Base-by-base conservation (phyloP, 30 jellyfish, hydroid and myxozoan genomes). In the Aurelia aurita region DNA sequence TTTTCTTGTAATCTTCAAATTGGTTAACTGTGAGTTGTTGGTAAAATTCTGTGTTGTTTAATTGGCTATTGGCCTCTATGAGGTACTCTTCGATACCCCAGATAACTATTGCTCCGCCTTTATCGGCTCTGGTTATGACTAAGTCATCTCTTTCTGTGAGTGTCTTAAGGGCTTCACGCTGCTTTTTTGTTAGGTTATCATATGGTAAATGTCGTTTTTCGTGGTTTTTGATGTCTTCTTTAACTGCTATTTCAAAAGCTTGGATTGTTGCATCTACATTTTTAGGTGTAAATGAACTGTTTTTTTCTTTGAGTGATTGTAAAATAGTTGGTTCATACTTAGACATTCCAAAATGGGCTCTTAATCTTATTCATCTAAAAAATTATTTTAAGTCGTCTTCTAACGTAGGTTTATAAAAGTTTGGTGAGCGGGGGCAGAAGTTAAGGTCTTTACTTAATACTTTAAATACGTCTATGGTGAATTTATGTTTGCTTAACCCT, bases 381-480 rank as follows among this genome's bases (percentile, higher is more conserved):
- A n/a, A n/a, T n/a, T n/a, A n/a, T n/a, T n/a, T n/a, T n/a, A n/a
- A n/a, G n/a, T n/a, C n/a, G n/a, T 34, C 25, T 75, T 75, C 60
- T 29, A 58, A 46, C 8, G 28, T 77, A 47, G 20, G 11, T 77
- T 77, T 77, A 44, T 77, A 65, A 49, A 54, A 77, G 0, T 21
- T 3, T 3, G 88, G 66, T 58, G 51, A 64, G 79, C 88, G 76
- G 49, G 79, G 88, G 61, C 88, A 77, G 44, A 77, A 59, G 79
- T 77, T 77, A 19, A 77, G 88, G 27, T 64, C 88, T 77, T 77
- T 77, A 43, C 64, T 77, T 26, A 77, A 44, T 77, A 58, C 7
- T 26, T 55, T 58, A 59, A 58, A 62, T 77, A 58, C 70, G 18
- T 57, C 79, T 77, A 77, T 29, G 8, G 79, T 77, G 55, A 58